These are phyloP conservation scores for Psettodes erumei DNA, from an alignment of 2,113 vertebrate genomes.

Conservation along the genomic window DNA sequence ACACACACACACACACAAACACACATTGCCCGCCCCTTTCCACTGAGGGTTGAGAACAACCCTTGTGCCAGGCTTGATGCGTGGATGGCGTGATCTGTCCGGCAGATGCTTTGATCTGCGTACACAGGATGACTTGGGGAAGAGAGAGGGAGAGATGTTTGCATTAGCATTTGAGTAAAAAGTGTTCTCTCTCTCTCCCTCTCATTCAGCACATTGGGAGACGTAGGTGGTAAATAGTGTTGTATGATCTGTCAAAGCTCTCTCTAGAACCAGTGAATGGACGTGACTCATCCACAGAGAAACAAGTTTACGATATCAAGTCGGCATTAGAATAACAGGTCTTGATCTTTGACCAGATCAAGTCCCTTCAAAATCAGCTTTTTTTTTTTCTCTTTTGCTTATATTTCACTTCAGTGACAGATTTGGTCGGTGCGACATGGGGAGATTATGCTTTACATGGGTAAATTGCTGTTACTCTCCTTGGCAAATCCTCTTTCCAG, in stretches of 20 bases:
- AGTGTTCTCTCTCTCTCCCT: slow-evolving; percentile 26
- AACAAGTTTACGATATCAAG: slow-evolving; percentile 51
- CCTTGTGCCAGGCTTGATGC: slow-evolving; percentile 13
- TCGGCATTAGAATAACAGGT: slow-evolving; percentile 24
- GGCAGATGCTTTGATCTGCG: slow-evolving; percentile 65
- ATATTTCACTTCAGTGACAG: slow-evolving; percentile 35
- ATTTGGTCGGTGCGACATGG: slow-evolving; percentile 27
- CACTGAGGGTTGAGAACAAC: slow-evolving; percentile 45
- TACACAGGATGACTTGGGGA: slow-evolving; percentile 17
- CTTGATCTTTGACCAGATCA: slow-evolving; percentile 31
- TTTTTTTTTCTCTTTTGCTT: slow-evolving; percentile 7
- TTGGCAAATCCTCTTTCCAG: slow-evolving; percentile 59
- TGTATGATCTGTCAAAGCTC: slow-evolving; percentile 74
- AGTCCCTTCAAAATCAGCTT: slow-evolving; percentile 4
- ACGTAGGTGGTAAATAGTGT: slow-evolving; percentile 67
- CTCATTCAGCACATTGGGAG: slow-evolving; percentile 57
- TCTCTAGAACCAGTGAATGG: slow-evolving; percentile 72
- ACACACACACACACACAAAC: slow-evolving; percentile 3
- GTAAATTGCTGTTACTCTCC: slow-evolving; percentile 39
- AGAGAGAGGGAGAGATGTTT: slow-evolving; percentile 29
- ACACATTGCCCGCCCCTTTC: slow-evolving; percentile 1
- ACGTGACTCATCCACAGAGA: slow-evolving; percentile 68
- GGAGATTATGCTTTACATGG: slow-evolving; percentile 47
- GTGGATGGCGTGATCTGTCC: slow-evolving; percentile 60
- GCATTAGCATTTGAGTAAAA: slow-evolving; percentile 60